Conservation (phyloP, 2,113 vertebrate species). For the Hippocampus mohnikei region DNA sequence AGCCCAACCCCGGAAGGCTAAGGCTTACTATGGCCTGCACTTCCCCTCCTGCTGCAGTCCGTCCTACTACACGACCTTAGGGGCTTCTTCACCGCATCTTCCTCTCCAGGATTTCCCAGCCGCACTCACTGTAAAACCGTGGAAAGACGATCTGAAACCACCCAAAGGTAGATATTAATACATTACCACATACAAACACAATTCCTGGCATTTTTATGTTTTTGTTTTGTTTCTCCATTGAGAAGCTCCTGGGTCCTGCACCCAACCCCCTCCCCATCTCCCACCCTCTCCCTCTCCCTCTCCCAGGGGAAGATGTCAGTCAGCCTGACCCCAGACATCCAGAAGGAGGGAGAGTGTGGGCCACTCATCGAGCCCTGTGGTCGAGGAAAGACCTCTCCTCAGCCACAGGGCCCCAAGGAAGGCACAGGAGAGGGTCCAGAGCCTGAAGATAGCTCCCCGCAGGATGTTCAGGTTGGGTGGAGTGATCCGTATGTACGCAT, state of each 20-base stretch:
- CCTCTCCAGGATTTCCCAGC: constrained; percentile 43
- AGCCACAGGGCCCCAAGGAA: constrained; percentile 64
- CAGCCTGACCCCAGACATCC: constrained; percentile 69
- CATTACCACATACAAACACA: neutral
- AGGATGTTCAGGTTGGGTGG: constrained; percentile 69
- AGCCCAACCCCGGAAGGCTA: constrained; percentile 34
- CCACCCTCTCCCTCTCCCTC: constrained; percentile 67
- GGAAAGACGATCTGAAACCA: constrained; percentile 49
- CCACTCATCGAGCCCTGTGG: constrained; percentile 61
- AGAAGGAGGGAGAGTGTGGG: constrained; percentile 71
- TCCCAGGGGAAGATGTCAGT: constrained; percentile 71
- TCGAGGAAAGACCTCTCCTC: constrained; percentile 67
- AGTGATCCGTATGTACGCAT: neutral
- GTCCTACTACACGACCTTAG: constrained; percentile 55
- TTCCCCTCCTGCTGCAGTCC: constrained; percentile 51
- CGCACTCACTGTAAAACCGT: constrained; percentile 42
- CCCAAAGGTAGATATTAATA: constrained; percentile 51
- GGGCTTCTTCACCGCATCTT: constrained; percentile 35
- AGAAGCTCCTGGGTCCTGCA: constrained; percentile 61
- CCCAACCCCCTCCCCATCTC: constrained; percentile 58
- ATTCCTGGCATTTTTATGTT: neutral
- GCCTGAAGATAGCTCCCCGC: constrained; percentile 63
- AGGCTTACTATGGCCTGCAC: constrained; percentile 63
- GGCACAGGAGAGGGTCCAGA: constrained; percentile 63
- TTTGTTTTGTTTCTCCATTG: neutral